Conservation (phyloP, 2,888 invertebrate species). For the Parasteatoda lunata region DNA sequence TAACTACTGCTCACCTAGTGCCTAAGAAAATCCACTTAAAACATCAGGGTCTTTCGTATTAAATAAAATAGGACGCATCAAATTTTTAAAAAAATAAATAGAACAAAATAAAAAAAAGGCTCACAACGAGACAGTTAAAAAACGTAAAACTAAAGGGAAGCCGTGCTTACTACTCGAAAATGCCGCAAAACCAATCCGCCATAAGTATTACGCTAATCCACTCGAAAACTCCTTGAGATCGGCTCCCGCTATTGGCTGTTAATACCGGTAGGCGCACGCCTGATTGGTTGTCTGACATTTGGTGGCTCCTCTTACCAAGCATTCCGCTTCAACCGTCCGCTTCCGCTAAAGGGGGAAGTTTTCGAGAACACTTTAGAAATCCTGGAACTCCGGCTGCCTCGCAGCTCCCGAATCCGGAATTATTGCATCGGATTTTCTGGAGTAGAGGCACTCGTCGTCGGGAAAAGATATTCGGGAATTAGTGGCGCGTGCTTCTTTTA, state of each 20-base stretch:
- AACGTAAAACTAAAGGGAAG: constrained; percentile 28
- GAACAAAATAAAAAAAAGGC: constrained; percentile 6
- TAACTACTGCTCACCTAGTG: constrained; percentile 23
- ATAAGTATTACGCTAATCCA: constrained; percentile 67
- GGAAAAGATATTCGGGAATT: constrained; percentile 65
- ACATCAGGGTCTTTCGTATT: constrained; percentile 37
- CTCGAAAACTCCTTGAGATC: constrained; percentile 53
- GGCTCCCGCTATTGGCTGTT: constrained; percentile 55
- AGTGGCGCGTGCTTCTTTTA: constrained; percentile 60
- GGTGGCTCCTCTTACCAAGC: constrained; percentile 40
- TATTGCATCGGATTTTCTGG: constrained; percentile 67
- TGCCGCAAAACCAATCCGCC: constrained; percentile 66
- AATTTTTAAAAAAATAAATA: constrained; percentile 15
- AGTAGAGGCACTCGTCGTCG: constrained; percentile 46
- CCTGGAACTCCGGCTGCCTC: constrained; percentile 23
- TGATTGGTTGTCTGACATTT: constrained; percentile 65
- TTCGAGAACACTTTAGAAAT: constrained; percentile 67
- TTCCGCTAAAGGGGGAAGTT: constrained; percentile 59
- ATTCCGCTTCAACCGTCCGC: constrained; percentile 60
- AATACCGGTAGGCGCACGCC: constrained; percentile 54
- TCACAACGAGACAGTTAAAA: neutral
- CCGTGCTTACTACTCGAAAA: constrained; percentile 67
- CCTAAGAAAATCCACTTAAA: constrained; percentile 58
- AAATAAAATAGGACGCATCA: constrained; percentile 35
- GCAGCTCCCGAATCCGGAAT: constrained; percentile 58